phyloP scores from a whole-genome alignment of 1,140 invertebrate genomes.

The Neelides sp. region DNA sequence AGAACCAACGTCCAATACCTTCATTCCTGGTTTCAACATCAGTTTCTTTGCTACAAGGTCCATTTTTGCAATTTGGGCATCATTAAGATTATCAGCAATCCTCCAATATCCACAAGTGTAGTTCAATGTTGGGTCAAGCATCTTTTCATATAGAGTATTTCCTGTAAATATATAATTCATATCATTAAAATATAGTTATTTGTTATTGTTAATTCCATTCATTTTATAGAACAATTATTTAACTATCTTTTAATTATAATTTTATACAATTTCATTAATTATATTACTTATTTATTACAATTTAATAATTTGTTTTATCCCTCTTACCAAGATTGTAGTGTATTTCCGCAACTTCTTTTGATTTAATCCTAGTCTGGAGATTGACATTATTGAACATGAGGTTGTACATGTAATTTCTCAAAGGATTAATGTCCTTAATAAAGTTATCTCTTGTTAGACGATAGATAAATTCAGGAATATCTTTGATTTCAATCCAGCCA shows the following conservation, averaged over 20 bases:
- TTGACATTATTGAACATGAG: too few relatives aligned
- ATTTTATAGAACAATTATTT: not conserved
- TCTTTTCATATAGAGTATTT: not conserved
- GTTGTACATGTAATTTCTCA: not conserved
- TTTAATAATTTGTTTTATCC: too few relatives aligned
- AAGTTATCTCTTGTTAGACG: not conserved
- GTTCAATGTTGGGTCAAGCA: not conserved
- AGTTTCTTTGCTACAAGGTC: not conserved
- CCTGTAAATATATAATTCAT: not conserved
- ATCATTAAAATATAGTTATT: not conserved
- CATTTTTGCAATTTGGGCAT: not conserved
- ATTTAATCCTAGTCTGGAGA: conserved; percentile 15
- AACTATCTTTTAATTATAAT: not conserved
- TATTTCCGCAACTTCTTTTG: conserved; percentile 19
- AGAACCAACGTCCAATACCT: not conserved
- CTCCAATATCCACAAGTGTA: not conserved
- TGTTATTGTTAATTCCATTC: not conserved
- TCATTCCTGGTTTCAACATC: not conserved
- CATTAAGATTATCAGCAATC: not conserved
- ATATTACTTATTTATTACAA: too few relatives aligned
- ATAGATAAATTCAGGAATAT: not conserved
- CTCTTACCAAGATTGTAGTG: conserved; percentile 23
- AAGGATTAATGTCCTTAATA: not conserved
- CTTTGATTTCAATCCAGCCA: not conserved
- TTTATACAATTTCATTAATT: not conserved